These are phyloP conservation scores for Onthophagus sagittarius DNA, from an alignment of 2,888 invertebrate genomes.

Conservation along the genomic window DNA sequence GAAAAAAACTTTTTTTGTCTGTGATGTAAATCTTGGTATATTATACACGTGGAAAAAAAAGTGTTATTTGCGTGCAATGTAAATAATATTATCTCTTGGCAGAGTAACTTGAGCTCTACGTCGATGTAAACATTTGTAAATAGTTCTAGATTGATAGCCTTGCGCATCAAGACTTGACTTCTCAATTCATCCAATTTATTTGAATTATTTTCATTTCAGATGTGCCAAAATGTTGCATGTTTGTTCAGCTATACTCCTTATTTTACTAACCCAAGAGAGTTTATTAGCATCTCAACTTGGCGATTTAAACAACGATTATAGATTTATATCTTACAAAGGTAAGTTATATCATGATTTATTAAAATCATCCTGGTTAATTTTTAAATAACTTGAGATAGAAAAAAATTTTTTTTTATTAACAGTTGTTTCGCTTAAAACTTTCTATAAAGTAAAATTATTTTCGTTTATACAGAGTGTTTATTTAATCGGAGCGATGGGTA, in stretches of 20 bases:
- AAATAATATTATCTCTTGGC: not conserved
- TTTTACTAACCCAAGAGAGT: not conserved
- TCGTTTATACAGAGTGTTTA: too few species aligned
- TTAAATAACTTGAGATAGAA: too few species aligned
- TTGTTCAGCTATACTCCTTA: not conserved
- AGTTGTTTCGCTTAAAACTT: too few species aligned
- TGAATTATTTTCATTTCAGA: not conserved
- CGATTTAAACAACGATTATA: conserved; percentile 32
- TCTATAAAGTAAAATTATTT: too few species aligned
- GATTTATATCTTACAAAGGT: conserved; percentile 41
- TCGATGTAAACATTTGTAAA: not conserved
- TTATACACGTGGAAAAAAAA: not conserved
- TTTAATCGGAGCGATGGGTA: too few species aligned
- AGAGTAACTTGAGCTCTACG: not conserved
- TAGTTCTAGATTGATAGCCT: not conserved
- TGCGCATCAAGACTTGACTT: not conserved
- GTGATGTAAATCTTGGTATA: too few species aligned
- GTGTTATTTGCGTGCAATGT: not conserved
- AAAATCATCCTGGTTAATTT: too few species aligned
- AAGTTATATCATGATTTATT: too few species aligned
- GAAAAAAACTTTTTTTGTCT: too few species aligned
- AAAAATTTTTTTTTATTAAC: too few species aligned
- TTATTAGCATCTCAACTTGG: not conserved
- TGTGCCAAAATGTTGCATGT: not conserved
- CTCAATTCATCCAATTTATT: too few species aligned